Base-by-base conservation (phyloP, 92 coral and sea anemone species). In the Epizoanthus rinbou region DNA sequence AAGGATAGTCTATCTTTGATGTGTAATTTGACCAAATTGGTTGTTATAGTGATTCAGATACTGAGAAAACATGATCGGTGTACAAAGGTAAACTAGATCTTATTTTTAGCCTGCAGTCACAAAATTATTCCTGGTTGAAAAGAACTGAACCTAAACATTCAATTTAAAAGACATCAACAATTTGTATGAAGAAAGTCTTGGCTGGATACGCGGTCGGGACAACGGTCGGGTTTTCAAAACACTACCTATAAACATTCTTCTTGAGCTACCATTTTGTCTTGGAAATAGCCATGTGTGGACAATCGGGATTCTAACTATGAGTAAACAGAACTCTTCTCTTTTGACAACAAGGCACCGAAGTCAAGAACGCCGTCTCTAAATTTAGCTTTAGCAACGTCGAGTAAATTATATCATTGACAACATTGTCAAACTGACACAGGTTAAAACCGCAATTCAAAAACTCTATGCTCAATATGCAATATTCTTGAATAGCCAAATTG, bases 1-100 rank as follows among this genome's bases (percentile, higher is more conserved):
- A 62, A 15, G 71, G 47, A 43, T 23, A 21, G 82, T 6, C 37
- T 4, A 22, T 56, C 18, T 76, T 33, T 78, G 63, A 60, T 3
- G 14, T 60, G 21, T 21, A 63, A 39, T 78, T 63, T 22, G 39
- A 62, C 15, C 62, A 31, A 37, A 11, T 60, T 43, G 53, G 82
- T 78, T 78, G 82, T 78, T 78, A 78, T 78, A 78, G 82, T 60
- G 82, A 78, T 35, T 62, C 15, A 33, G 66, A 62, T 41, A 25
- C 39, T 19, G 41, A 23, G 65, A 37, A 78, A 78, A 78, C 57
- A 78, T 78, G 82, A 78, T 41, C 66, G 37, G 9, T 57, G 19
- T 31, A 33, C n/a, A 75, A 75, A 35, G 9, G 63, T 78, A 65
- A 41, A 64, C 24, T 58, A 8, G 43, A 43, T 50, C 11, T 25